Base-by-base conservation (phyloP, 2,113 vertebrate species). In the Gopherus flavomarginatus region DNA sequence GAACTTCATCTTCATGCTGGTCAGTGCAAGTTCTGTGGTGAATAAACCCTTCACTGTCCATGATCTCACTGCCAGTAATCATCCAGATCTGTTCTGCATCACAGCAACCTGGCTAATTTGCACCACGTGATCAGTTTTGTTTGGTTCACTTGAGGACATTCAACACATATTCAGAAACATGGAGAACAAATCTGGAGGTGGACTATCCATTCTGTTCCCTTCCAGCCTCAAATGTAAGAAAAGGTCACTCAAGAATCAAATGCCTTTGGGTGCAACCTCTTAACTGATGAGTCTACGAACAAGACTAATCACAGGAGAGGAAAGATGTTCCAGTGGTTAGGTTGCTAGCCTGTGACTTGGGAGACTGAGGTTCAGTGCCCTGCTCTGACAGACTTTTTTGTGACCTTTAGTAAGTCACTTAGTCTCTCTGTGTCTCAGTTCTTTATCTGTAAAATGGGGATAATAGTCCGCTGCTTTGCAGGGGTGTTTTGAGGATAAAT, bases 381-480 rank as follows among this genome's bases (percentile, higher is more conserved):
- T 1, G 1, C 35, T 50, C 65, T 82, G 52, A 35, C 26, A 1
- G 3, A 10, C 0, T 0, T 47, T 56, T 13, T 85, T 14, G 13
- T 86, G 78, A 62, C 17, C 44, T 77, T 27, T 27, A 44, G 21
- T 77, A 49, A 27, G 27, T 69, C 38, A 12, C 57, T 90, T 78
- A 44, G 7, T 12, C 27, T 85, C 86, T 56, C 79, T 83, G 85
- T 69, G 29, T 49, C 82, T 91, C 87, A 57, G 16, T 69, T 89
- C 52, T 22, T 86, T 29, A 35, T 29, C 1, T 1, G 38, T 59
- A 14, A 72, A 81, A 54, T 80, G 21, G 59, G 75, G 72, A 59
- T 38, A 85, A 77, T 49, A 50, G 12, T 3, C 17, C 59, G 19
- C 80, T 78, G 2, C 27, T 11, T 93, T 84, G 77, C 65, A 69